A percentile compares a stretch with the other conserved stretches of the same genome.
Evolutionary conservation across 2,888 invertebrate genomes (phyloP).

Genomic region (Drepana falcataria): DNA sequence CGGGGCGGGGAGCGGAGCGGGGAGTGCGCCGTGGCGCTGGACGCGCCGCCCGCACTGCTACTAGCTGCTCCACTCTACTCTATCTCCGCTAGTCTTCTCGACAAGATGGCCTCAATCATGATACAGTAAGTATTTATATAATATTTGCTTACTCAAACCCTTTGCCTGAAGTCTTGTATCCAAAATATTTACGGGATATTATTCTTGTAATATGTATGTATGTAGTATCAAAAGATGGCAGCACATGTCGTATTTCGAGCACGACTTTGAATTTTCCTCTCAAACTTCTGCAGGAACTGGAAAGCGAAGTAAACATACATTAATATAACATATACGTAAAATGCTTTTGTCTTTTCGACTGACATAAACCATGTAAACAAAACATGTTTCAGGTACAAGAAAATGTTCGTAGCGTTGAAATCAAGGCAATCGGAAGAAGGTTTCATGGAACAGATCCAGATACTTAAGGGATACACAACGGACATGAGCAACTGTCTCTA

Average conservation of each 20-base stretch:
- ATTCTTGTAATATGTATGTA: too few relatives aligned
- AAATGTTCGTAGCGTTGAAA: constrained; percentile 37
- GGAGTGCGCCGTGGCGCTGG: constrained; percentile 3
- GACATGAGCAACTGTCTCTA: constrained; percentile 62
- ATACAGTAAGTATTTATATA: constrained; percentile 38
- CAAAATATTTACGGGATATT: too few relatives aligned
- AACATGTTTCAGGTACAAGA: constrained; percentile 42
- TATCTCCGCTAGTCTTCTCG: constrained; percentile 36
- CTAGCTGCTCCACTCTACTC: constrained; percentile 29
- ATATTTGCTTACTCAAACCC: neutral
- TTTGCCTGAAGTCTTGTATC: too few relatives aligned
- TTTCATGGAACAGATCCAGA: constrained; percentile 29
- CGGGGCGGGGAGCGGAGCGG: constrained; percentile 2
- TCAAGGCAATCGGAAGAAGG: constrained; percentile 25
- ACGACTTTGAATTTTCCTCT: too few relatives aligned
- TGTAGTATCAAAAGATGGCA: too few relatives aligned
- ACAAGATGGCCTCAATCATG: constrained; percentile 40
- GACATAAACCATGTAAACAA: neutral
- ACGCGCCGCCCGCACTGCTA: constrained; percentile 16
- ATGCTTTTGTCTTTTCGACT: neutral
- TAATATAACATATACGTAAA: too few relatives aligned
- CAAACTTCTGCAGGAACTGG: too few relatives aligned
- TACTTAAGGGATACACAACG: constrained; percentile 40
- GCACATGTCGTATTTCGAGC: too few relatives aligned
- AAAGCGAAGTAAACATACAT: too few relatives aligned